Evolutionary conservation across 2,797 vertebrate genomes (phyloP).

Genomic region (Picus viridis): DNA sequence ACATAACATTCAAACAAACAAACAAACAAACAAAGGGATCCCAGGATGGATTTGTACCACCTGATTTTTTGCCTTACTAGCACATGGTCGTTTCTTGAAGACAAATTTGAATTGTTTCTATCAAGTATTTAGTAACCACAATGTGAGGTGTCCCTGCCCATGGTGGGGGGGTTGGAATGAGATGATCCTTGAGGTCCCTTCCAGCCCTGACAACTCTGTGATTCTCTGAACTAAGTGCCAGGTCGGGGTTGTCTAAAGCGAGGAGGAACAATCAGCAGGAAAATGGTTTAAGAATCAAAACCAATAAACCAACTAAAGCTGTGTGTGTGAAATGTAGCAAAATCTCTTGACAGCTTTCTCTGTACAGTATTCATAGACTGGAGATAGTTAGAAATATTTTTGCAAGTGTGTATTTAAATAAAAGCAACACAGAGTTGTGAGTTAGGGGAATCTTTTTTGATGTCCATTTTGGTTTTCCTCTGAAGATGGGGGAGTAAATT

Average conservation of each 20-base stretch:
- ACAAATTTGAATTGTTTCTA: slow-evolving; percentile 60
- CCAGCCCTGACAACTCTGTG: too few species aligned
- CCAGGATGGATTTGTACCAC: slow-evolving; percentile 54
- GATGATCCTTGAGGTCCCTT: too few species aligned
- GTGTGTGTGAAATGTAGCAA: slow-evolving; percentile 79
- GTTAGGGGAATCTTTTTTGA: slow-evolving; percentile 67
- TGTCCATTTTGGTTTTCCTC: slow-evolving; percentile 61
- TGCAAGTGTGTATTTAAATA: slow-evolving; percentile 73
- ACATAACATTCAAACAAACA: slow-evolving; percentile 61
- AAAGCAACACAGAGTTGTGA: too few species aligned
- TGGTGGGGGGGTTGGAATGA: too few species aligned
- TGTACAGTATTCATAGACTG: slow-evolving; percentile 81
- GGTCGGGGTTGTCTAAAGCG: slow-evolving; percentile 58
- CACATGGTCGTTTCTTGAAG: slow-evolving; percentile 64
- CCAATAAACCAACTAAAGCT: background rate
- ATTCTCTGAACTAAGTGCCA: slow-evolving; percentile 75
- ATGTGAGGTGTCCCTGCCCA: background rate
- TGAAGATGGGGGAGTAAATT: slow-evolving; percentile 45
- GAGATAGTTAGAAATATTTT: slow-evolving; percentile 83
- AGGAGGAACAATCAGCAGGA: slow-evolving; percentile 50
- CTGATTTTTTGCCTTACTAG: slow-evolving; percentile 82
- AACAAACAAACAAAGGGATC: slow-evolving; percentile 49
- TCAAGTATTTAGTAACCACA: slow-evolving; percentile 59
- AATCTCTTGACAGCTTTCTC: slow-evolving; percentile 78
- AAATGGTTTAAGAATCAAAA: slow-evolving; percentile 24